A percentile compares a stretch with the other conserved stretches of the same genome.
Evolutionary conservation across 2,888 invertebrate species (phyloP).

Genomic region (Coleophora flavipennella): DNA sequence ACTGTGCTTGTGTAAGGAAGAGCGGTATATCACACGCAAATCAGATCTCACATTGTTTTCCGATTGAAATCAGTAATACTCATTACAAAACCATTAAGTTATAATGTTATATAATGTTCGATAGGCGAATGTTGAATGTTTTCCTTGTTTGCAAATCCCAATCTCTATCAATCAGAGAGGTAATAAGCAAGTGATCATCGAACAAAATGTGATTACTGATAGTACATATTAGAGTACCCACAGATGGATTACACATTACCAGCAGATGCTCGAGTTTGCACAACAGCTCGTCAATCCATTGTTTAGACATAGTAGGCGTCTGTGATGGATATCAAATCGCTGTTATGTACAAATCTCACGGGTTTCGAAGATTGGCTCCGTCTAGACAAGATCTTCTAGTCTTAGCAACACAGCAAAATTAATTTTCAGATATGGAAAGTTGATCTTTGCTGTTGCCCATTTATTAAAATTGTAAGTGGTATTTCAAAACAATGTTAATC

Average conservation of each 20-base stretch:
- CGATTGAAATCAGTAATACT: not conserved
- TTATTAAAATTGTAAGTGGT: too few species aligned
- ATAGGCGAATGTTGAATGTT: conserved; percentile 1
- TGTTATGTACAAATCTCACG: too few species aligned
- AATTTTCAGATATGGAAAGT: too few species aligned
- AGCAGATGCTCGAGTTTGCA: conserved; percentile 20
- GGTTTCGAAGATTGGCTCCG: conserved; percentile 6
- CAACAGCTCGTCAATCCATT: conserved; percentile 25
- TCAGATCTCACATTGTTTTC: conserved; percentile 1
- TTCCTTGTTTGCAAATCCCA: conserved; percentile 2
- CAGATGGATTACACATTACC: not conserved
- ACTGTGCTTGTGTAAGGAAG: too few species aligned
- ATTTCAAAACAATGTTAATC: too few species aligned
- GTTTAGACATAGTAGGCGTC: conserved; percentile 34
- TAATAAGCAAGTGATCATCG: not conserved
- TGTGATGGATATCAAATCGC: conserved; percentile 24
- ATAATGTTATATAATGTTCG: too few species aligned
- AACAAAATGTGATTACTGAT: not conserved
- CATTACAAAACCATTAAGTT: not conserved
- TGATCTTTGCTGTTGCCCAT: too few species aligned
- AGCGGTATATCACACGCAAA: not conserved
- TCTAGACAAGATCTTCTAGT: too few species aligned
- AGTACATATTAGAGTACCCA: conserved; percentile 1
- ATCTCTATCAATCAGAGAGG: conserved; percentile 16
- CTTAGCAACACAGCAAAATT: too few species aligned